A percentile compares a stretch with the other conserved stretches of the same genome.
Conservation (phyloP, 2,888 invertebrate genomes). For the Podotricha telesiphe region DNA sequence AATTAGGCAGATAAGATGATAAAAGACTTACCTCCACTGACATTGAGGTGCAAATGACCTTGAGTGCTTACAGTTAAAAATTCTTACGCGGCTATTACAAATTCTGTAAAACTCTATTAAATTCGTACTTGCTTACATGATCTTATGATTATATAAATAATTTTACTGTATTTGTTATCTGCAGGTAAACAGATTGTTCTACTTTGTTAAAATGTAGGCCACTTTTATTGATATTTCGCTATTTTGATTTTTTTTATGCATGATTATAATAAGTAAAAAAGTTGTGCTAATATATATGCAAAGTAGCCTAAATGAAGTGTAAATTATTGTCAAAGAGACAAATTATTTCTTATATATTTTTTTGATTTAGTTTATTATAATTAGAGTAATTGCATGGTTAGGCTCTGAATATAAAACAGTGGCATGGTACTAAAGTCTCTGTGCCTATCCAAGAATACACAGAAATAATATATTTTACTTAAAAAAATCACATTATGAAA, state of each 20-base stretch:
- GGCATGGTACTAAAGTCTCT: not conserved
- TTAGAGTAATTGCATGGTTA: not conserved
- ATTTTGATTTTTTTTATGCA: not conserved
- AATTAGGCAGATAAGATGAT: conserved; percentile 72
- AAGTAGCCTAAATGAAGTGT: no score
- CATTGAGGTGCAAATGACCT: conserved; percentile 68
- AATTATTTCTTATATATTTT: no score
- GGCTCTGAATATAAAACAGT: not conserved
- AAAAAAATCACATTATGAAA: conserved; percentile 2
- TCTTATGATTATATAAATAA: not conserved
- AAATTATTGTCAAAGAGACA: not conserved
- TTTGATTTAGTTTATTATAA: no score
- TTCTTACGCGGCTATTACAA: not conserved
- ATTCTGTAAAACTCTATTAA: not conserved
- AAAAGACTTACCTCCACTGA: conserved; percentile 69
- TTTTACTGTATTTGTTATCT: not conserved
- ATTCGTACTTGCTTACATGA: not conserved
- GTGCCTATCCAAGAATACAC: not conserved
- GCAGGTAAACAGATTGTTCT: not conserved
- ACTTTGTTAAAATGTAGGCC: not conserved
- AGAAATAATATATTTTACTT: not conserved
- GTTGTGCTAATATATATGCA: not conserved
- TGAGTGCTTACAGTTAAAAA: conserved; percentile 46
- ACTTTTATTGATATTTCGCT: not conserved
- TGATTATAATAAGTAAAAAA: not conserved